Conservation (phyloP, 30 jellyfish, hydroid and myxozoan species). For the Hydractinia echinata region DNA sequence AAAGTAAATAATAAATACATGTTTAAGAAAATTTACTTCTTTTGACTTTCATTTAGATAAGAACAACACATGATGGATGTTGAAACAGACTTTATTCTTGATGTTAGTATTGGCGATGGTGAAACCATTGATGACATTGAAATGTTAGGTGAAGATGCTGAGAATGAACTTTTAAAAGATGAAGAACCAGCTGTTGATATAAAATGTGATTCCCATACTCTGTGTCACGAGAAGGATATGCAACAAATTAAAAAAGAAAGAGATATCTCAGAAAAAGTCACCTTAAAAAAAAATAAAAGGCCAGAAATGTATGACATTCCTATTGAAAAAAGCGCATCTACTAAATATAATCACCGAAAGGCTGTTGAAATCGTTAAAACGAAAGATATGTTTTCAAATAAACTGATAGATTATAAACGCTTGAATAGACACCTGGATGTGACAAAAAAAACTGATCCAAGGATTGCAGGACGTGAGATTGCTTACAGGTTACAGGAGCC, state of each 20-base stretch:
- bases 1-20: too few species aligned
- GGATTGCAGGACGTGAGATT: constrained; percentile 80
- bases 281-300: too few species aligned
- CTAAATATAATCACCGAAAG: background rate
- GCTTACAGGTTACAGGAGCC: constrained; percentile 82
- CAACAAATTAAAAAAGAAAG: background rate
- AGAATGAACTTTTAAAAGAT: background rate
- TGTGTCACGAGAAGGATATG: background rate
- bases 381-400: too few species aligned
- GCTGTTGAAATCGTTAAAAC: background rate
- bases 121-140: constrained; percentile 43
- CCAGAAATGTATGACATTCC: background rate
- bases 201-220: constrained; percentile 27
- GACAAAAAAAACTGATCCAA: constrained; percentile 54
- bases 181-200: background rate
- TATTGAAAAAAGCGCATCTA: background rate
- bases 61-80: constrained; percentile 38
- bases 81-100: constrained; percentile 27
- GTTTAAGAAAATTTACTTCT: too few species aligned
- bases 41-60: background rate
- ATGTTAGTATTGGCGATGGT: constrained; percentile 34
- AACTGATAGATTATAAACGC: background rate
- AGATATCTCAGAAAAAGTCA: background rate
- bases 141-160: constrained; percentile 15
- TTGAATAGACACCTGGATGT: constrained; percentile 52